Evolutionary conservation across 2,113 vertebrate genomes (phyloP).

Genomic region (Fregata magnificens): DNA sequence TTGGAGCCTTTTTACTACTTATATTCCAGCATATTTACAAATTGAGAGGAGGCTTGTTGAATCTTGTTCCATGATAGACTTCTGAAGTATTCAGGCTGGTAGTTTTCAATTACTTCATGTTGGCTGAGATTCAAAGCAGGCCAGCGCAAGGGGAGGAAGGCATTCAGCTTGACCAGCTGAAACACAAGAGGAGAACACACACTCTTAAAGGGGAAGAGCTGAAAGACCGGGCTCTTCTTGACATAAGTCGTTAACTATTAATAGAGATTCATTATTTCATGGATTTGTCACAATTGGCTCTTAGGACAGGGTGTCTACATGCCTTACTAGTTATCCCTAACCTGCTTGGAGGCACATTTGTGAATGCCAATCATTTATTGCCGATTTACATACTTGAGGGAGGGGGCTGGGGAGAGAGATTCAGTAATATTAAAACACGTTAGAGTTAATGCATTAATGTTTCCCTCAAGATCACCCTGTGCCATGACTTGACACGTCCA

Average conservation of each 20-base stretch:
- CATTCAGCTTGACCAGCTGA: slow-evolving; percentile 35
- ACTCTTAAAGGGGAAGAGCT: slow-evolving; percentile 16
- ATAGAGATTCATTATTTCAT: slow-evolving; percentile 67
- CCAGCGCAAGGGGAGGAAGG: neutral
- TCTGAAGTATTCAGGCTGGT: slow-evolving; percentile 33
- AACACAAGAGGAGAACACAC: neutral
- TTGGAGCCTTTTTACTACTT: slow-evolving; percentile 42
- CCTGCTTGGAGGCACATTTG: slow-evolving; percentile 67
- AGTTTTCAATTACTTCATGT: slow-evolving; percentile 62
- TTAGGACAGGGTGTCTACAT: slow-evolving; percentile 60
- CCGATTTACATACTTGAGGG: slow-evolving; percentile 54
- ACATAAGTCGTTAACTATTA: slow-evolving; percentile 68
- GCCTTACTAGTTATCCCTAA: slow-evolving; percentile 73
- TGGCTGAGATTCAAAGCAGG: slow-evolving; percentile 50
- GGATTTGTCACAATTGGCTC: slow-evolving; percentile 67
- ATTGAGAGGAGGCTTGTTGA: slow-evolving; percentile 64
- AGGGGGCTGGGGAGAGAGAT: neutral
- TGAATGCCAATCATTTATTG: slow-evolving; percentile 71
- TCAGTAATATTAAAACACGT: slow-evolving; percentile 28
- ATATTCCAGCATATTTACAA: slow-evolving; percentile 65
- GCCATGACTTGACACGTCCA: slow-evolving; percentile 19
- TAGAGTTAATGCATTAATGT: slow-evolving; percentile 24
- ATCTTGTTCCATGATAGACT: slow-evolving; percentile 62
- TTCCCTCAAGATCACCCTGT: slow-evolving; percentile 44
- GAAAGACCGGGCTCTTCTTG: neutral